These are phyloP conservation scores for Frankliniella fusca DNA, from an alignment of 2,888 invertebrate species.

Conservation along the genomic window DNA sequence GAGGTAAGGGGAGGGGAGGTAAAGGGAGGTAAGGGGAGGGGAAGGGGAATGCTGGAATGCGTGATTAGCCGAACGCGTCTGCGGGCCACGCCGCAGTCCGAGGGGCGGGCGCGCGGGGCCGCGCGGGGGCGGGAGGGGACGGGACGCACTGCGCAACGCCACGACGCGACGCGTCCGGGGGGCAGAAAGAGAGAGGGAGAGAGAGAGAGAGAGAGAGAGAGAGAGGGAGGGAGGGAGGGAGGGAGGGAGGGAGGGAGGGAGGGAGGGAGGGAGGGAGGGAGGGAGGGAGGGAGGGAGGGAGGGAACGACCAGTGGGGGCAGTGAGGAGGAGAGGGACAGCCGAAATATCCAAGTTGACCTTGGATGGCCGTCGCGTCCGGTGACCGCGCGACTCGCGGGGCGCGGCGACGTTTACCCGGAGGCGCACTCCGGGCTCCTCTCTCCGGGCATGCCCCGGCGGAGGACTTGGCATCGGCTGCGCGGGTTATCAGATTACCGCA, in stretches of 20 bases:
- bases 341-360: neutral
- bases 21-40: neutral
- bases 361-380: neutral
- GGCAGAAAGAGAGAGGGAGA: too few relatives aligned
- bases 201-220: neutral
- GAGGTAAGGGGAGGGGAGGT: neutral
- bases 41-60: neutral
- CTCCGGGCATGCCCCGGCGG: too few relatives aligned
- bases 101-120: neutral
- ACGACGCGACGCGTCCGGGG: too few relatives aligned
- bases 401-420: too few relatives aligned
- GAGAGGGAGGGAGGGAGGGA: neutral
- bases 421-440: too few relatives aligned
- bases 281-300: neutral
- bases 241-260: neutral
- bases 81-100: neutral
- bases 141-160: neutral
- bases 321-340: neutral
- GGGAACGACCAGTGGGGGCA: neutral
- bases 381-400: too few relatives aligned
- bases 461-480: too few relatives aligned
- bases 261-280: neutral
- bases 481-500: too few relatives aligned
- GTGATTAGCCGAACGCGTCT: constrained; percentile 1
- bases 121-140: neutral